Evolutionary conservation across 2,113 vertebrate genomes (phyloP), one percentile per base, ranked within the genome.

Genomic region (Coreoperca whiteheadi): DNA sequence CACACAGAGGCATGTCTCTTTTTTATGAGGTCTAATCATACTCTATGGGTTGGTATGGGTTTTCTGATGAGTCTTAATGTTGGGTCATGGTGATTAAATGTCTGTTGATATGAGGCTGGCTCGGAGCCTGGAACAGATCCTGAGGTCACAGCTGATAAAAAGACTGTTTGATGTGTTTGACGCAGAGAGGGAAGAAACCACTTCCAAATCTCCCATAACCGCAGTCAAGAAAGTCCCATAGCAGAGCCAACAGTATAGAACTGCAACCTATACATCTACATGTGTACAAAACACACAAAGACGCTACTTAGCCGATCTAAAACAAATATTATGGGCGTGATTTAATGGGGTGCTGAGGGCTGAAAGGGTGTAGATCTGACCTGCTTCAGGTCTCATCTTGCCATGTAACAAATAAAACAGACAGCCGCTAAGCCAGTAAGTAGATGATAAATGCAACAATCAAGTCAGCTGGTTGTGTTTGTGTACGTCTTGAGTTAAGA

Each of bases 51-150:
- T 75, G 74, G n/a, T n/a, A n/a, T n/a, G n/a, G n/a, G n/a, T n/a
- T n/a, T n/a, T n/a, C 74, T 92, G 90, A 94, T 89, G 90, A 91
- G 79, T 80, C 83, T 73, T 89, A 88, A 90, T 90, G 89, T 89
- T 69, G 72, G 85, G 59, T 39, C 79, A 67, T 71, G 74, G 74
- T 81, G 82, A 68, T 91, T 89, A 88, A 86, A 91, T 71, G 79
- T 76, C 71, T 80, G 81, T 63, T 90, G 86, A 88, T 92, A 90
- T 90, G 72, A 65, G 54, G 59, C 77, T 92, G 89, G 85, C 78
- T 48, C 4, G 9, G 2, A 88, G 87, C 81, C 86, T 89, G 81
- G 88, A 87, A 83, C 54, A 75, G 53, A 90, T 75, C 43, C 77
- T 65, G 66, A 51, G 81, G 89, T 80, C 81, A 56, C 64, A 81